Percentiles rank a stretch among this genome's conserved stretches.
phyloP scores from a whole-genome alignment of 2,113 vertebrate species.

The Micromys minutus region DNA sequence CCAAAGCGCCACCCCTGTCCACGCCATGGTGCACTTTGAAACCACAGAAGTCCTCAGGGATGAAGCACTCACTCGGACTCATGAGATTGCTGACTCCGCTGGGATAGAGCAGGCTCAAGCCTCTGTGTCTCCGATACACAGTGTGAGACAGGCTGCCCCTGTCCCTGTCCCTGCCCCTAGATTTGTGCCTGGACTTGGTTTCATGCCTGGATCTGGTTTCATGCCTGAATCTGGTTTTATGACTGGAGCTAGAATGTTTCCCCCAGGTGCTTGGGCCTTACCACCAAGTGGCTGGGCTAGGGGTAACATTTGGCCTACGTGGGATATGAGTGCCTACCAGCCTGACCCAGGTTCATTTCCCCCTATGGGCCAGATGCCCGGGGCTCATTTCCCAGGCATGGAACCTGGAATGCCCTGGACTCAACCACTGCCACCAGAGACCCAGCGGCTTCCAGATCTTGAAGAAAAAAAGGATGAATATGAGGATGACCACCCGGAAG shows the following conservation, averaged over 20 bases:
- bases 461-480: not conserved
- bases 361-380: not conserved
- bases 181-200: not conserved
- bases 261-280: not conserved
- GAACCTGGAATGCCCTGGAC: conserved; percentile 14
- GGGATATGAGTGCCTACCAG: not conserved
- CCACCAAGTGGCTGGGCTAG: not conserved
- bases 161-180: not conserved
- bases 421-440: rapidly evolving
- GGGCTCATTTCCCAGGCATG: rapidly evolving
- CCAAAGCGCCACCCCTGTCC: not conserved
- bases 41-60: rapidly evolving
- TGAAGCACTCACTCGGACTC: not conserved
- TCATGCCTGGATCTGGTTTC: not conserved
- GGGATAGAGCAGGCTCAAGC: not conserved
- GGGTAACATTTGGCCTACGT: not conserved
- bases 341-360: not conserved
- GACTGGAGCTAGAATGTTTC: not conserved
- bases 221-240: not conserved
- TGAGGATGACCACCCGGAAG: rapidly evolving
- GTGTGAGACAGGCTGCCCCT: too few species aligned
- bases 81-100: rapidly evolving
- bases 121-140: too few species aligned
- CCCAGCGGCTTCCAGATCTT: rapidly evolving
- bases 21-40: rapidly evolving